phyloP scores from a whole-genome alignment of 2,113 vertebrate species.

The Tenrec ecaudatus region DNA sequence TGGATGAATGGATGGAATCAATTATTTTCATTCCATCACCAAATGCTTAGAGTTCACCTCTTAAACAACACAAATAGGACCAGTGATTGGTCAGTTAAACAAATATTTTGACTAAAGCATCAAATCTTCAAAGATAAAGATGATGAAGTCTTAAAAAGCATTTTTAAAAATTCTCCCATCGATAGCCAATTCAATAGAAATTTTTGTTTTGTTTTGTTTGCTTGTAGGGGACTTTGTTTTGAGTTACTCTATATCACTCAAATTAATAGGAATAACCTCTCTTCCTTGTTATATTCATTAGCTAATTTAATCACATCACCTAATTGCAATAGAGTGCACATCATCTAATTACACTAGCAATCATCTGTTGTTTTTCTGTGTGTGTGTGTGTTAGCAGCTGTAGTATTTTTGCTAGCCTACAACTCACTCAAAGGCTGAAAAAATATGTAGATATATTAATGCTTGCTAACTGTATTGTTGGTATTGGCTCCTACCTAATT shows the following conservation, averaged over 20 bases:
- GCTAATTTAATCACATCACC: conserved; percentile 15
- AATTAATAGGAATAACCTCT: background rate
- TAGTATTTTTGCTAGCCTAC: background rate
- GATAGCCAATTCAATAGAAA: background rate
- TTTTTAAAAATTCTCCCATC: conserved; percentile 3
- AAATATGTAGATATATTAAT: background rate
- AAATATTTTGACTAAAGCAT: conserved; percentile 3
- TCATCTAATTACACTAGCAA: conserved; percentile 34
- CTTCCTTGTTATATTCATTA: background rate
- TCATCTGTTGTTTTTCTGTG: background rate
- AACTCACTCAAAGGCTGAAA: conserved; percentile 25
- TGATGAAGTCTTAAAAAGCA: background rate
- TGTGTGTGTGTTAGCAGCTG: background rate
- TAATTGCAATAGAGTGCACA: conserved; percentile 7
- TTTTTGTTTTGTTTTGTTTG: background rate
- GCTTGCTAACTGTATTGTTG: background rate
- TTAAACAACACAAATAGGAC: background rate
- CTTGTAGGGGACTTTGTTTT: conserved; percentile 6
- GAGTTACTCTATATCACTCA: background rate
- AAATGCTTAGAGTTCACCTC: background rate
- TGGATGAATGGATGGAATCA: conserved; percentile 48
- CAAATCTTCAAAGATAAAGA: background rate
- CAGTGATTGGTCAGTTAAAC: background rate
- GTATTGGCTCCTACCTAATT: background rate
- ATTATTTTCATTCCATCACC: conserved; percentile 58